Evolutionary conservation across 2,888 invertebrate species (phyloP).

Genomic region (Bruchidius siliquastri): DNA sequence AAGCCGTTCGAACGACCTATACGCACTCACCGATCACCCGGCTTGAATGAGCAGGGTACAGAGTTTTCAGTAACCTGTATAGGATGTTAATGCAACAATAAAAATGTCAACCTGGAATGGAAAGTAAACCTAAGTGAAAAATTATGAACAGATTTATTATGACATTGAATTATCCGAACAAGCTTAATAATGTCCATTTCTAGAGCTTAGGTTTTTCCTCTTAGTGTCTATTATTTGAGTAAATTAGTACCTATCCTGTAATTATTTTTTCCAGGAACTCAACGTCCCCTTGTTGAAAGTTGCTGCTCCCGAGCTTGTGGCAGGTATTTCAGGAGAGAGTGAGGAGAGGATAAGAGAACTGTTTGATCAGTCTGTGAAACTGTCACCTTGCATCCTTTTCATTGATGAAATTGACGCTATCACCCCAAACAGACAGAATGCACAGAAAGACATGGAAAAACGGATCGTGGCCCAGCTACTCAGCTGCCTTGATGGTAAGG

Average conservation of each 20-base stretch:
- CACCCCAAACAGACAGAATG: conserved; percentile 82
- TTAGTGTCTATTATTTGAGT: no score
- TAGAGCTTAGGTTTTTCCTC: no score
- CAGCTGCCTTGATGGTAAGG: conserved; percentile 77
- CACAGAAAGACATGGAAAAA: conserved; percentile 93
- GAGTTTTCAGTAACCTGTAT: no score
- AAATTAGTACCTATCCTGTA: neutral
- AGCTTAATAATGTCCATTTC: no score
- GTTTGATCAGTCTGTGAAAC: conserved; percentile 75
- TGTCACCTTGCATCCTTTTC: conserved; percentile 81
- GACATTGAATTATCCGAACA: no score
- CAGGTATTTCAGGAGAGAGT: conserved; percentile 93
- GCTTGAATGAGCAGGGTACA: no score
- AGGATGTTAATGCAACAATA: no score
- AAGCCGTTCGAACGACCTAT: no score
- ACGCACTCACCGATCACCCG: no score
- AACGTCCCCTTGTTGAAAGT: conserved; percentile 80
- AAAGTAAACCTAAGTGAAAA: no score
- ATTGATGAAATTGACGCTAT: conserved; percentile 98
- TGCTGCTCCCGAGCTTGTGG: conserved; percentile 87
- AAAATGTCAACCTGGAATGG: no score
- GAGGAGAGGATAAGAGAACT: conserved; percentile 88
- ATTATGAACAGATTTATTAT: no score
- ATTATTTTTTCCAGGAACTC: conserved; percentile 59
- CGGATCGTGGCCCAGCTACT: conserved; percentile 91